Percentiles rank a stretch among this genome's conserved stretches.
Conservation (phyloP, 2,888 invertebrate species). For the Petrophora chlorosata region DNA sequence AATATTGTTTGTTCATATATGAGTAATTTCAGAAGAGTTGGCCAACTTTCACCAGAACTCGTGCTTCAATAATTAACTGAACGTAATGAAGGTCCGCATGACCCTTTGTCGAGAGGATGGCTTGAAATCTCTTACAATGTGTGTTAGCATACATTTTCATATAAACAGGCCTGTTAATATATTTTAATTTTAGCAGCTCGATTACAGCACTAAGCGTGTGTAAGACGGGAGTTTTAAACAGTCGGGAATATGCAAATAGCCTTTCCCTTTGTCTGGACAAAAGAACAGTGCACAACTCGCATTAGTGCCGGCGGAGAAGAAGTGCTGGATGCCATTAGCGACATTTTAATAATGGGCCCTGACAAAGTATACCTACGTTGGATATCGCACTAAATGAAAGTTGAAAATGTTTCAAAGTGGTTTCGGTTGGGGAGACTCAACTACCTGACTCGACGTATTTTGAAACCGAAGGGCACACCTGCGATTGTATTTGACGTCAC, state of each 20-base stretch:
- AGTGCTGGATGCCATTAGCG: conserved; percentile 52
- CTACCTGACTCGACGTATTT: conserved; percentile 50
- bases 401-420: conserved; percentile 37
- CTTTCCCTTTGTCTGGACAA: conserved; percentile 55
- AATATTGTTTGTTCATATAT: conserved; percentile 71
- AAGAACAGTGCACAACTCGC: conserved; percentile 61
- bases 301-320: conserved; percentile 53
- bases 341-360: conserved; percentile 52
- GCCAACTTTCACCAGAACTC: conserved; percentile 73
- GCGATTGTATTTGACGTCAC: conserved; percentile 57
- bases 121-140: conserved; percentile 2
- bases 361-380: conserved; percentile 10
- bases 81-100: conserved; percentile 44
- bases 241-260: conserved; percentile 58
- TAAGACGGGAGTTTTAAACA: conserved; percentile 46
- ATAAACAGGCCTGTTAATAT: conserved; percentile 1
- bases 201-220: conserved; percentile 36
- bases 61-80: conserved; percentile 64
- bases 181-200: conserved; percentile 21
- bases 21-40: conserved; percentile 70
- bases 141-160: neutral
- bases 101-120: conserved; percentile 40
- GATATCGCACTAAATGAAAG: conserved; percentile 41
- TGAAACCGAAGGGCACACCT: conserved; percentile 59
- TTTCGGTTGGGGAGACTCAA: conserved; percentile 34